Percentiles rank a stretch among this genome's conserved stretches.
Evolutionary conservation across 1,140 invertebrate genomes (phyloP).

Genomic region (Meloidogyne floridensis): DNA sequence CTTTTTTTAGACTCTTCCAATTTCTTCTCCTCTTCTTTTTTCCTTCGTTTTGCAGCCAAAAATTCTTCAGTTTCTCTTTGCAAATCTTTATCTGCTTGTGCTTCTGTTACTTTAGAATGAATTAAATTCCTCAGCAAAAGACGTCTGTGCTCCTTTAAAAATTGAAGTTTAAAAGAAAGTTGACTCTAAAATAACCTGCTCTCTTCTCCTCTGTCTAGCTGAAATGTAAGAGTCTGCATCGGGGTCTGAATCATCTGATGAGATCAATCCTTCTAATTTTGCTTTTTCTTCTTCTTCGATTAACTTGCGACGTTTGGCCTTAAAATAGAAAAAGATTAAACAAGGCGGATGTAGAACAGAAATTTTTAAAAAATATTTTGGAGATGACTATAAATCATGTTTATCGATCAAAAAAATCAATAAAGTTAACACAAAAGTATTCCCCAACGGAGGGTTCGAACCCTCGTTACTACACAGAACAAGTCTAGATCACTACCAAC

Average conservation of each 20-base stretch:
- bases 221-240: slow-evolving; percentile 44
- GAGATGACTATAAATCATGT: no score
- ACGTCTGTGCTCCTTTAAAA: slow-evolving; percentile 53
- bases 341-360: no score
- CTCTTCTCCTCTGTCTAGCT: slow-evolving; percentile 50
- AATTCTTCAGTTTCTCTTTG: slow-evolving; percentile 52
- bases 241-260: slow-evolving; percentile 40
- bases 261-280: slow-evolving; percentile 41
- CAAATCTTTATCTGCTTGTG: slow-evolving; percentile 45
- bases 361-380: no score
- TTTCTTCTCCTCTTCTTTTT: slow-evolving; percentile 61
- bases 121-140: slow-evolving; percentile 53
- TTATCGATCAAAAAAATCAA: no score
- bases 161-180: background rate
- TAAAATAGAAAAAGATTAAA: background rate
- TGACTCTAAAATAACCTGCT: slow-evolving; percentile 43
- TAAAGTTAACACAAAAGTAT: no score
- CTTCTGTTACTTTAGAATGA: slow-evolving; percentile 43
- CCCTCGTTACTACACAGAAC: no score
- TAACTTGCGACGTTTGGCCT: slow-evolving; percentile 42
- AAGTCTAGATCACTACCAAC: no score
- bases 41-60: slow-evolving; percentile 49
- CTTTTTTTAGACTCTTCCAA: slow-evolving; percentile 62
- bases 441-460: no score
- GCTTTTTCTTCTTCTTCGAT: slow-evolving; percentile 45